A percentile compares a stretch with the other conserved stretches of the same genome.
These are phyloP conservation scores for Synergus japonicus DNA, from an alignment of 2,888 invertebrate genomes.

Conservation along the genomic window DNA sequence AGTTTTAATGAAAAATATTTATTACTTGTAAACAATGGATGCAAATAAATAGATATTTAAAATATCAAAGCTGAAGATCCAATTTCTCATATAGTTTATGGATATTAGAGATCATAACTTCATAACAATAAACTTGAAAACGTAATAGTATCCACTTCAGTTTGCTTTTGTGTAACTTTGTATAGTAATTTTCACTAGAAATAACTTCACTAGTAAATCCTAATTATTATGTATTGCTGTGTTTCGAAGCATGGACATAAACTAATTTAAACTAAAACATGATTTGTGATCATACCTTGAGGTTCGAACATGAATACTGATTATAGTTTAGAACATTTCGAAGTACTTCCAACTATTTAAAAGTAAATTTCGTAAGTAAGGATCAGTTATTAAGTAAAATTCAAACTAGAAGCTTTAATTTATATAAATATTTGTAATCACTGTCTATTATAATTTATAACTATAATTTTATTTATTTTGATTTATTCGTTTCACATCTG, in stretches of 20 bases:
- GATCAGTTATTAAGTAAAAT: too few species aligned
- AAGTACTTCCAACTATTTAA: background rate
- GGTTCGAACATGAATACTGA: conserved; percentile 8
- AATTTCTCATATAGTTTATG: too few species aligned
- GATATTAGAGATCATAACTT: too few species aligned
- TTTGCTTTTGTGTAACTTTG: conserved; percentile 1
- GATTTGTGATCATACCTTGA: background rate
- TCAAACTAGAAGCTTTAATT: too few species aligned
- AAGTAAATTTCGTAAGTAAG: background rate
- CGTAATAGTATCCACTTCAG: conserved; percentile 29
- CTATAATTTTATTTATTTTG: background rate
- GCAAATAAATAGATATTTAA: too few species aligned
- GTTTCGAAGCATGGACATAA: conserved; percentile 7
- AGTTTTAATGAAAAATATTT: too few species aligned
- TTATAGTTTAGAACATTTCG: conserved; percentile 10
- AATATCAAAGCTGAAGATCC: too few species aligned
- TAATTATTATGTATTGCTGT: conserved; percentile 17
- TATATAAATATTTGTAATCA: background rate
- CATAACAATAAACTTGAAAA: too few species aligned
- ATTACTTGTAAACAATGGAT: too few species aligned
- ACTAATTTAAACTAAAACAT: conserved; percentile 23
- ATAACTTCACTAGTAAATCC: background rate
- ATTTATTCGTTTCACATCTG: background rate
- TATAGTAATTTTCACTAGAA: conserved; percentile 12
- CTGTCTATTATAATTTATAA: background rate